These are phyloP conservation scores for Drosophila atroscutellata DNA, from an alignment of 2,888 invertebrate species.

Conservation along the genomic window DNA sequence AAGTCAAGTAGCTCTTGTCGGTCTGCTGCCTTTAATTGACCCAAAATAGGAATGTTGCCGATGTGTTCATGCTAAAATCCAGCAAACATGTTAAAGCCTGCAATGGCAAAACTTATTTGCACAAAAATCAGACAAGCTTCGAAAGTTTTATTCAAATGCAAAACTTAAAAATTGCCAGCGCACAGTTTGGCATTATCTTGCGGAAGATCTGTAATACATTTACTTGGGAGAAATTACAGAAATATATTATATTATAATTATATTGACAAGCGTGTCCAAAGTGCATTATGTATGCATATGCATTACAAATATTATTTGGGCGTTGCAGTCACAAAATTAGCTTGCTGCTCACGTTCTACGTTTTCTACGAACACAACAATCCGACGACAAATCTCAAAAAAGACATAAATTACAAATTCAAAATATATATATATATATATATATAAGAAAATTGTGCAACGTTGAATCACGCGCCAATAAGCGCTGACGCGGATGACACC, in stretches of 20 bases:
- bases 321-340: conserved; percentile 54
- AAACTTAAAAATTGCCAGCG: not conserved
- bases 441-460: conserved; percentile 62
- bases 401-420: not conserved
- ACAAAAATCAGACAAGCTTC: not conserved
- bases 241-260: not conserved
- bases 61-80: not conserved
- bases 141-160: not conserved
- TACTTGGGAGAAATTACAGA: not conserved
- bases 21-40: not conserved
- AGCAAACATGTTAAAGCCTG: not conserved
- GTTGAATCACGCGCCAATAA: conserved; percentile 69
- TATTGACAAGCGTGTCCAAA: not conserved
- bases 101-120: not conserved
- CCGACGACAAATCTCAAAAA: conserved; percentile 57
- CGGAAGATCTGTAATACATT: not conserved
- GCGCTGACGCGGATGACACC: conserved; percentile 42
- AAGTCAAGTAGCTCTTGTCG: not conserved
- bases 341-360: conserved; percentile 72
- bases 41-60: not conserved
- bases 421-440: conserved; percentile 4
- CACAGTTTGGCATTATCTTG: not conserved
- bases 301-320: conserved; percentile 27
- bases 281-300: conserved; percentile 26
- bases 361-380: conserved; percentile 60